Evolutionary conservation across 2,888 invertebrate species (phyloP).

Genomic region (Thymelicus lineola): DNA sequence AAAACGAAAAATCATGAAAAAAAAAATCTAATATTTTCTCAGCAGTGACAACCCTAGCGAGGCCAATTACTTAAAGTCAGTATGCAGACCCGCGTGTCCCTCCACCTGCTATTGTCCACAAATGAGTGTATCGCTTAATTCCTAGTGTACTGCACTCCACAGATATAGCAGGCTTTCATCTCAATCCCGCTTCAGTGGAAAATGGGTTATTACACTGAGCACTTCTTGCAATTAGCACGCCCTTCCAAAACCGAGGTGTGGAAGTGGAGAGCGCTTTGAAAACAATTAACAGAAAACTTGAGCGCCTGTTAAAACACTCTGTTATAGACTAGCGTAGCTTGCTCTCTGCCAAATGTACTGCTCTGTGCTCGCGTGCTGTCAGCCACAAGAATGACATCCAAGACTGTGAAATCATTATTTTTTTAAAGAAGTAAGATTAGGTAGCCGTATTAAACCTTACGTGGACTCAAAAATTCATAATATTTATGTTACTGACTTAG

Average conservation of each 20-base stretch:
- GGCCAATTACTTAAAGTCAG: conserved; percentile 82
- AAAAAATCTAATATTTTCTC: background rate
- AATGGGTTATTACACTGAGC: conserved; percentile 46
- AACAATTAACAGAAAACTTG: conserved; percentile 29
- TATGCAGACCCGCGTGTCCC: conserved; percentile 63
- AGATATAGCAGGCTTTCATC: conserved; percentile 37
- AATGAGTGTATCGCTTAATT: conserved; percentile 67
- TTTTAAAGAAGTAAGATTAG: no score
- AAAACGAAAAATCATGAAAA: no score
- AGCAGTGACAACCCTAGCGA: conserved; percentile 61
- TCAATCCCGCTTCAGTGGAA: conserved; percentile 43
- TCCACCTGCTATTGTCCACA: conserved; percentile 76
- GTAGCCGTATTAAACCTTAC: no score
- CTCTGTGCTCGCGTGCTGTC: background rate
- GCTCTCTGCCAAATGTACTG: background rate
- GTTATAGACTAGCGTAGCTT: background rate
- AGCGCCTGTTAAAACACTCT: background rate
- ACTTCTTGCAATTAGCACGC: conserved; percentile 43
- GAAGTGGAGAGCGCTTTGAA: conserved; percentile 6
- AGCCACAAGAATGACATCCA: background rate
- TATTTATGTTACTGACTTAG: no score
- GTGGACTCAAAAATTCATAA: no score
- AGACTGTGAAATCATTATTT: background rate
- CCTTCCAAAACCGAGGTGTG: conserved; percentile 18
- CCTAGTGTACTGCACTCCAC: conserved; percentile 53